Percentiles rank a stretch among this genome's conserved stretches.
phyloP scores from a whole-genome alignment of 2,888 invertebrate genomes.

The Zhuqinia jingwanae region DNA sequence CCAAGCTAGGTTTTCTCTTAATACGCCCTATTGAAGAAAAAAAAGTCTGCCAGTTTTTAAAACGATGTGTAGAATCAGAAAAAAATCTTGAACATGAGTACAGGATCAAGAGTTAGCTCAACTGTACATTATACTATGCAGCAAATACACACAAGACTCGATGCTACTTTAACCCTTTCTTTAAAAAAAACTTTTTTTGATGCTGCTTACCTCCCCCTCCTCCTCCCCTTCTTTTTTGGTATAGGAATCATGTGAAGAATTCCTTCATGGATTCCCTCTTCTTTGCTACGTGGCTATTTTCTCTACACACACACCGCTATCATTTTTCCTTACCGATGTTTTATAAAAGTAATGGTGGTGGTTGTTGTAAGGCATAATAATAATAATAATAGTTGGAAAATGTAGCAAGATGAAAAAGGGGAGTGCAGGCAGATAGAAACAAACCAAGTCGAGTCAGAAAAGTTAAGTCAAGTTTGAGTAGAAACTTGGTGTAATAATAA shows the following conservation, averaged over 20 bases:
- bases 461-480: conserved; percentile 48
- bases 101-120: not conserved
- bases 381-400: conserved; percentile 4
- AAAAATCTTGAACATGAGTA: conserved; percentile 40
- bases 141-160: not conserved
- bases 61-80: conserved; percentile 62
- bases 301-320: conserved; percentile 33
- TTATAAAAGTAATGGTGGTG: conserved; percentile 38
- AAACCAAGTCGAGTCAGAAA: conserved; percentile 54
- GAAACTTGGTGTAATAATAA: not conserved
- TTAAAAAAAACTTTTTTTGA: not conserved
- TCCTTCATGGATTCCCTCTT: conserved; percentile 54
- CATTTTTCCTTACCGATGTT: conserved; percentile 15
- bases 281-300: conserved; percentile 59
- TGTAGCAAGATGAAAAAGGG: conserved; percentile 16
- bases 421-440: conserved; percentile 36
- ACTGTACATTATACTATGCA: not conserved
- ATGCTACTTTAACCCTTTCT: conserved; percentile 36
- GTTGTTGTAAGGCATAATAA: conserved; percentile 43
- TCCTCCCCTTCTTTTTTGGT: conserved; percentile 2
- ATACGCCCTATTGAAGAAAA: conserved; percentile 60
- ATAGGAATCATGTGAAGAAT: conserved; percentile 24
- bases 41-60: conserved; percentile 20
- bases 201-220: conserved; percentile 21
- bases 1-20: conserved; percentile 19